Evolutionary conservation across 2,113 vertebrate genomes (phyloP).

Genomic region (Sprattus sprattus): DNA sequence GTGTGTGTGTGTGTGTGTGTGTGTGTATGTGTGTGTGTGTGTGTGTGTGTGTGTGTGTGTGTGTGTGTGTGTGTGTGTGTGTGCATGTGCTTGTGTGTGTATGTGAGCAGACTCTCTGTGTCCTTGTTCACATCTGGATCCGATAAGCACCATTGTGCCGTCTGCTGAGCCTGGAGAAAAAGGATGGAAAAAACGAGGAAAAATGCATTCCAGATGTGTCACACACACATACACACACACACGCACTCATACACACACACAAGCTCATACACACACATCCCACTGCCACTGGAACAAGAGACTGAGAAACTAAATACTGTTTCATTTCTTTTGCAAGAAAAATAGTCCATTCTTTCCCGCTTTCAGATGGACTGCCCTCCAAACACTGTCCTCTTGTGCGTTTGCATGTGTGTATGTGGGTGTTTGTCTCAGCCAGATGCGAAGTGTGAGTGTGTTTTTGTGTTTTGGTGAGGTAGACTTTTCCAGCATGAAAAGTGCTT

Average conservation of each 20-base stretch:
- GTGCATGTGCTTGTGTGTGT: not conserved
- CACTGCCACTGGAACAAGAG: slow-evolving; percentile 63
- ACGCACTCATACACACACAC: not conserved
- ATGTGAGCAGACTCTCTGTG: slow-evolving; percentile 53
- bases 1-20: not conserved
- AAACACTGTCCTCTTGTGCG: not conserved
- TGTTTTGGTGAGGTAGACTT: not conserved
- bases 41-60: slow-evolving; percentile 40
- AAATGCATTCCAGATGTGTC: slow-evolving; percentile 80
- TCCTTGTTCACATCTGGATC: slow-evolving; percentile 70
- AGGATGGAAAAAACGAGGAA: slow-evolving; percentile 56
- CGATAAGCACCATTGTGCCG: slow-evolving; percentile 71
- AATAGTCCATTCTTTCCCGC: slow-evolving; percentile 53
- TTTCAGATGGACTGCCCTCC: slow-evolving; percentile 1
- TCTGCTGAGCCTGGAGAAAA: slow-evolving; percentile 67
- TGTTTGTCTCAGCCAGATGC: not conserved
- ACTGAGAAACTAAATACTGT: slow-evolving; percentile 56
- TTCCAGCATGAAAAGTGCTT: not conserved
- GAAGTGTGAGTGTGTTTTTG: slow-evolving; percentile 41
- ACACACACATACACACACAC: slow-evolving; percentile 16
- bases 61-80: not conserved
- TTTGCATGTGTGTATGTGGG: slow-evolving; percentile 46
- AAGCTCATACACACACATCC: slow-evolving; percentile 51
- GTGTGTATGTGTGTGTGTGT: slow-evolving; percentile 39
- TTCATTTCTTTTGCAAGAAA: slow-evolving; percentile 63